phyloP scores from a whole-genome alignment of 2,113 vertebrate species.

The Tetraodon nigroviridis region DNA sequence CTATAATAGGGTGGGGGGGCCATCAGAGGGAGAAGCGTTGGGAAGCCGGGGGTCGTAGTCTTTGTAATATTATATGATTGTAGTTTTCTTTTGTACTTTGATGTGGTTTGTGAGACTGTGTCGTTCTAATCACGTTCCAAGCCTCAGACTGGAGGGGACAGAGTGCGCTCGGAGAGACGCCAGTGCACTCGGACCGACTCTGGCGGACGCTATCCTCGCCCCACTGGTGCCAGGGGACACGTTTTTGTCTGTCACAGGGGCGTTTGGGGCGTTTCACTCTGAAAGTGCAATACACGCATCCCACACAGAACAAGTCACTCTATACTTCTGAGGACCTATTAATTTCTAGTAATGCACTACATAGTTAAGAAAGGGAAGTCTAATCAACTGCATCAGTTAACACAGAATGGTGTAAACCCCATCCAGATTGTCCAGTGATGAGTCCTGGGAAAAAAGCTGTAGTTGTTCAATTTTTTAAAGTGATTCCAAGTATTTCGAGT shows the following conservation, averaged over 20 bases:
- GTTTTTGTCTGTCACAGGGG: slow-evolving; percentile 31
- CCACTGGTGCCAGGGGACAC: slow-evolving; percentile 41
- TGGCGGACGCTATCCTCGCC: slow-evolving; percentile 44
- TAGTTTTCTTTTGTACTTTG: slow-evolving; percentile 67
- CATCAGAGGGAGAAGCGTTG: slow-evolving; percentile 36
- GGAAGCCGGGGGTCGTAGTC: slow-evolving; percentile 51
- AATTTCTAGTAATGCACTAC: background rate
- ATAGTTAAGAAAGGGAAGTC: background rate
- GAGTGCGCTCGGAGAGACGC: too few relatives aligned
- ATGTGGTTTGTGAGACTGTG: slow-evolving; percentile 65
- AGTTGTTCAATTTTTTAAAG: too few relatives aligned
- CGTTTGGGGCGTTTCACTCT: slow-evolving; percentile 30
- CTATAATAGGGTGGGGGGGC: slow-evolving; percentile 34
- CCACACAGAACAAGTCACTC: background rate
- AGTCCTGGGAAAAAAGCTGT: background rate
- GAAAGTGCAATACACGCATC: slow-evolving; percentile 24
- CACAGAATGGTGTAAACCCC: too few relatives aligned
- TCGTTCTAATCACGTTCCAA: slow-evolving; percentile 54
- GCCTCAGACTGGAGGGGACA: slow-evolving; percentile 42
- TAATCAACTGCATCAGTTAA: background rate
- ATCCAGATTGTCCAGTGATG: too few relatives aligned
- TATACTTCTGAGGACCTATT: slow-evolving; percentile 46
- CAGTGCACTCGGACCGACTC: slow-evolving; percentile 31
- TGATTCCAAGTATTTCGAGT: too few relatives aligned
- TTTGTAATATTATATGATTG: slow-evolving; percentile 68